phyloP scores from a whole-genome alignment of 1,140 invertebrate species.

The Ylistrum balloti region DNA sequence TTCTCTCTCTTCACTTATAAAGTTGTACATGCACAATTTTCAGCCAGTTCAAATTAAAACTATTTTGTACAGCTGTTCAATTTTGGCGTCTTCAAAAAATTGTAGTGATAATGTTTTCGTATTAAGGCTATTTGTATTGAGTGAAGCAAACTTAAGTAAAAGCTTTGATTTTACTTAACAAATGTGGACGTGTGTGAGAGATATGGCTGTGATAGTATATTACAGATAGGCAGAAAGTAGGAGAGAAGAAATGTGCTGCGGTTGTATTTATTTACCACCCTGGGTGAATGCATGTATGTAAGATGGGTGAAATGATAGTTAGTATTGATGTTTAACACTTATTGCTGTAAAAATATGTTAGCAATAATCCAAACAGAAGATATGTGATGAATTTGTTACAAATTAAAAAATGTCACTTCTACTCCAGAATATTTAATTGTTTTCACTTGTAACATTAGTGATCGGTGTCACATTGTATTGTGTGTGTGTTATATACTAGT shows the following conservation, averaged over 20 bases:
- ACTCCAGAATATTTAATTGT: background rate
- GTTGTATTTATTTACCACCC: no score
- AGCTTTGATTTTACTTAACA: no score
- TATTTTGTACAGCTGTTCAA: background rate
- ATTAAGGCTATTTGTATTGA: background rate
- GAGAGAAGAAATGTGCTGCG: no score
- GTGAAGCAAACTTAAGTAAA: no score
- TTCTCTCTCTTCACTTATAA: background rate
- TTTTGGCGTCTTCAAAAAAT: background rate
- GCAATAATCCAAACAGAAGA: constrained; percentile 17
- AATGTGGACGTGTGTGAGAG: background rate
- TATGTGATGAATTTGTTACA: background rate
- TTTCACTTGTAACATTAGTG: background rate
- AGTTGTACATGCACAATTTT: background rate
- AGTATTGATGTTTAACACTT: background rate
- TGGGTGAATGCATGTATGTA: no score
- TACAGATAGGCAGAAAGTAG: no score
- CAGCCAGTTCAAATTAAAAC: background rate
- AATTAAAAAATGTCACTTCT: background rate
- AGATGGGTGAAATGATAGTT: no score
- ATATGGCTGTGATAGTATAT: background rate
- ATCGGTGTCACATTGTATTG: background rate
- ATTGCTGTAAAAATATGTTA: constrained; percentile 8
- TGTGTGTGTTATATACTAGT: background rate
- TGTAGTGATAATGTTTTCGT: no score